Evolutionary conservation across 2,113 vertebrate genomes (phyloP), one percentile per base, ranked within the genome.

Genomic region (Sturnus vulgaris): DNA sequence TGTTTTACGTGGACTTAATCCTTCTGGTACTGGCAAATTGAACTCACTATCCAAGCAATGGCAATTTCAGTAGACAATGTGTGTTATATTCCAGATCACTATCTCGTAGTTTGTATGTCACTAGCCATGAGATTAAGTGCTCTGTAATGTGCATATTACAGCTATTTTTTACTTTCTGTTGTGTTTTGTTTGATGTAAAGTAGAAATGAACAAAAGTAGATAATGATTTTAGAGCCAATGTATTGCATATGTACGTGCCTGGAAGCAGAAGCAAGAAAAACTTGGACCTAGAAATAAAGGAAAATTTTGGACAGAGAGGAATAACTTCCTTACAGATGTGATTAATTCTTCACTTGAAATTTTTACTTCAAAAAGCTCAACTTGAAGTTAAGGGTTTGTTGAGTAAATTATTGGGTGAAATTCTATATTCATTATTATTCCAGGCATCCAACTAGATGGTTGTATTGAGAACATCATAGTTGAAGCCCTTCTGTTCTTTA

Each of bases 181-280:
- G 25, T 84, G 79, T 93, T 93, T 94, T 92, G 79, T 91, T 95
- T 93, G 86, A 94, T 82, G 68, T 93, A 64, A 94, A 96, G 53
- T 82, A 63, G 66, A 81, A 80, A 88, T 95, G 94, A 96, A 92
- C 96, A 93, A 95, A 97, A 96, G 40, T 91, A 96, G 86, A 93
- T 86, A 94, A 85, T 66, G 56, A 37, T 92, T 94, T 77, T 60
- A 28, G 78, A 82, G 73, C 57, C 70, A 11, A 83, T 86, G 73
- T 57, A 80, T 81, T 95, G 88, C 87, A 89, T 24, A 24, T 94
- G 92, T 86, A 85, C 1, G 0, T 59, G 79, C 33, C 79, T 97
- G 64, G 90, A 90, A 91, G 92, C 35, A 81, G 56, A 93, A 88
- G 49, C 65, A 93, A 89, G 76, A 77, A 82, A 87, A 81, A 68